Percentiles rank a stretch among this genome's conserved stretches.
These are phyloP conservation scores for Pelagia noctiluca DNA, from an alignment of 30 jellyfish, hydroid and myxozoan species.

Conservation along the genomic window DNA sequence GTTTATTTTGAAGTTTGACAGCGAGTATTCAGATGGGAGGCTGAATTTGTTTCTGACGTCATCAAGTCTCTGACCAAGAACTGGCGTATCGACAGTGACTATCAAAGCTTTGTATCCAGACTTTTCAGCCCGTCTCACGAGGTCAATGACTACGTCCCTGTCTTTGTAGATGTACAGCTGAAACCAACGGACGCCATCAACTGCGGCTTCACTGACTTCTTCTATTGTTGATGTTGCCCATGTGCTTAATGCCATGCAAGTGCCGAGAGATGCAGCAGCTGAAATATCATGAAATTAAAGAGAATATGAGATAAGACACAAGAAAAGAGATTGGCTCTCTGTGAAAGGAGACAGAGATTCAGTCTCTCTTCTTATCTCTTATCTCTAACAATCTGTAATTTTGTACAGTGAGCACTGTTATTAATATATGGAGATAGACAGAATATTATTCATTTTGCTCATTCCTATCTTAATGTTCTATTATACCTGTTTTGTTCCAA, in stretches of 20 bases:
- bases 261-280: constrained; percentile 77
- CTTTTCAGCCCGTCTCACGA: constrained; percentile 78
- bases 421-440: too few relatives aligned
- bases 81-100: constrained; percentile 77
- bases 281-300: neutral
- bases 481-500: too few relatives aligned
- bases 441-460: too few relatives aligned
- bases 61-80: constrained; percentile 58
- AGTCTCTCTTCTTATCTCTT: too few relatives aligned
- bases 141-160: constrained; percentile 59
- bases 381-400: too few relatives aligned
- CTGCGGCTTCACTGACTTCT: constrained; percentile 73
- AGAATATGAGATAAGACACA: neutral
- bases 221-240: constrained; percentile 77
- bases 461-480: too few relatives aligned
- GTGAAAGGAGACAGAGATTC: too few relatives aligned
- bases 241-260: constrained; percentile 81
- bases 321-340: too few relatives aligned
- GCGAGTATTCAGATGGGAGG: constrained; percentile 58
- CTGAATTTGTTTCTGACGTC: constrained; percentile 58
- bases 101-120: constrained; percentile 82
- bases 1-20: constrained; percentile 48
- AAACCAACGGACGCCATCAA: constrained; percentile 62
- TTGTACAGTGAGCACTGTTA: too few relatives aligned
- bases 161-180: constrained; percentile 82